A percentile compares a stretch with the other conserved stretches of the same genome.
Conservation (phyloP, 2,888 invertebrate genomes). For the Patella pellucida region DNA sequence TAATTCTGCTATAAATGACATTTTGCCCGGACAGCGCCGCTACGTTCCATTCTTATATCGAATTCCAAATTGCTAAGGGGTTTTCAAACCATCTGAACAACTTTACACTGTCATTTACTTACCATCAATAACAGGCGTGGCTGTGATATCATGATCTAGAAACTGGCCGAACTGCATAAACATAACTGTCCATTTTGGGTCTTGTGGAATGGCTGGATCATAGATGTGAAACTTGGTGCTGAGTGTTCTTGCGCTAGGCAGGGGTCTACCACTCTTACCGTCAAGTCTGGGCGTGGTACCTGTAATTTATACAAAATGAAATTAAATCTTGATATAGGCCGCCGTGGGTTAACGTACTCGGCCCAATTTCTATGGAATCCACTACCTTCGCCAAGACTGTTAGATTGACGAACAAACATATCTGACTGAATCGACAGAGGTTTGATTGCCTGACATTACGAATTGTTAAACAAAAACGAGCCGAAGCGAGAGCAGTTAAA, state of each 20-base stretch:
- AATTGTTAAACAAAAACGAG: too few species aligned
- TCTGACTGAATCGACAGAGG: too few species aligned
- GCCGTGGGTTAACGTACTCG: too few species aligned
- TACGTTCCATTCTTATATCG: too few species aligned
- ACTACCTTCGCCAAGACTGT: too few species aligned
- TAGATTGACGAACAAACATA: too few species aligned
- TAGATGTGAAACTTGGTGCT: slow-evolving; percentile 79
- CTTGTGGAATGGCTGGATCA: slow-evolving; percentile 35
- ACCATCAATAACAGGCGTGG: slow-evolving; percentile 77
- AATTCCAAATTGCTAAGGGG: too few species aligned
- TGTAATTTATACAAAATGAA: neutral
- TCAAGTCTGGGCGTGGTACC: neutral
- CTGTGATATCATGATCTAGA: slow-evolving; percentile 95
- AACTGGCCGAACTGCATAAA: slow-evolving; percentile 99
- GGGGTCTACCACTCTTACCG: slow-evolving; percentile 78
- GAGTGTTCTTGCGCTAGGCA: slow-evolving; percentile 87
- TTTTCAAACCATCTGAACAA: too few species aligned
- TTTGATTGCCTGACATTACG: too few species aligned
- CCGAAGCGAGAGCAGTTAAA: too few species aligned
- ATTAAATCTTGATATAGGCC: too few species aligned
- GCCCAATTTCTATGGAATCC: too few species aligned
- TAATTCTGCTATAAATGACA: neutral
- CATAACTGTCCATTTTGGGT: slow-evolving; percentile 86
- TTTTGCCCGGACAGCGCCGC: neutral
- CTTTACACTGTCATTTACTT: neutral